Percentiles rank a stretch among this genome's conserved stretches.
These are phyloP conservation scores for Hirtodrosophila histrioides DNA, from an alignment of 2,888 invertebrate species.

Conservation along the genomic window DNA sequence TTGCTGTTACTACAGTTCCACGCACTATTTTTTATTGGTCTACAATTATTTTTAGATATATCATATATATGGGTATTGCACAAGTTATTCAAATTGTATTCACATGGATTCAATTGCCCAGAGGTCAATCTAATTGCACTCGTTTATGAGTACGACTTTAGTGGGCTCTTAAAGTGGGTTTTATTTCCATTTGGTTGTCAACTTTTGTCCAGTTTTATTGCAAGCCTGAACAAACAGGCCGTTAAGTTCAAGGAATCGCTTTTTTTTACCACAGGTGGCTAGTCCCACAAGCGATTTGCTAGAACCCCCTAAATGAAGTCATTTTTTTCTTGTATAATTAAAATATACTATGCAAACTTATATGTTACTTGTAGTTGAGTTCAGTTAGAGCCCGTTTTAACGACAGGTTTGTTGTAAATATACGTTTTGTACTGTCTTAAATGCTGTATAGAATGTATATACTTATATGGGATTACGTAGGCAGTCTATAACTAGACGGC, in stretches of 20 bases:
- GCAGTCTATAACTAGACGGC: no score
- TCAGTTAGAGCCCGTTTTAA: no score
- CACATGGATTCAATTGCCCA: slow-evolving; percentile 63
- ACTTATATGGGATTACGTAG: no score
- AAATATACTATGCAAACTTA: no score
- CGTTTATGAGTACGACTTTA: slow-evolving; percentile 19
- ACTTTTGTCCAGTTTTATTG: neutral
- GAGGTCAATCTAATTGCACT: slow-evolving; percentile 75
- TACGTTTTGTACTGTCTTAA: no score
- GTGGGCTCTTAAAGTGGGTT: neutral
- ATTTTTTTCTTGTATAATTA: no score
- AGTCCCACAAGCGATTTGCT: neutral
- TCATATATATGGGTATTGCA: neutral
- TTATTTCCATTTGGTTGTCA: neutral
- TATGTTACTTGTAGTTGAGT: no score
- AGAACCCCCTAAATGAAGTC: no score
- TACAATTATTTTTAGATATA: slow-evolving; percentile 35
- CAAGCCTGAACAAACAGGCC: neutral
- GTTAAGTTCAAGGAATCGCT: slow-evolving; percentile 40
- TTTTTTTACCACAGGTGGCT: no score
- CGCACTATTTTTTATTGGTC: slow-evolving; percentile 29
- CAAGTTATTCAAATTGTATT: slow-evolving; percentile 39
- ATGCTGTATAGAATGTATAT: no score
- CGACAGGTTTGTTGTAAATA: no score
- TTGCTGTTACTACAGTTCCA: slow-evolving; percentile 8